phyloP scores from a whole-genome alignment of 2,797 vertebrate species.

The Pseudochirops corinnae region DNA sequence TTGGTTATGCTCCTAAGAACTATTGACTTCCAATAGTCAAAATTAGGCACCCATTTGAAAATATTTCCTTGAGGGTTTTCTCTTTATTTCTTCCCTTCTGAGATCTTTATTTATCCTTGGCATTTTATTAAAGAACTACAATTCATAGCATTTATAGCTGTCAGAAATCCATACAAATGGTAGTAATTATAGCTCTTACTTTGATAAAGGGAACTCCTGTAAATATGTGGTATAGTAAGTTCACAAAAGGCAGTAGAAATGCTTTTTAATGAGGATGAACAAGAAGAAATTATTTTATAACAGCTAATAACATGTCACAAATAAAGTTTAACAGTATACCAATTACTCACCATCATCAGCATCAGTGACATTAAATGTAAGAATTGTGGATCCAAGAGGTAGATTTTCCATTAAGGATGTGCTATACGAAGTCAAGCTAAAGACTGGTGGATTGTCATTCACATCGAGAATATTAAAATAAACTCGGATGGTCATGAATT shows the following conservation, averaged over 20 bases:
- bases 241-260: neutral
- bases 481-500: slow-evolving; percentile 90
- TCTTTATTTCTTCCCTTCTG: slow-evolving; percentile 22
- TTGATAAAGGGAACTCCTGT: neutral
- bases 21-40: neutral
- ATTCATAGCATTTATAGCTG: slow-evolving; percentile 9
- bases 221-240: neutral
- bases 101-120: slow-evolving; percentile 4
- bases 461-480: slow-evolving; percentile 97
- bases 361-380: slow-evolving; percentile 91
- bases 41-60: neutral
- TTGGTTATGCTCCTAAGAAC: neutral
- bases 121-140: neutral
- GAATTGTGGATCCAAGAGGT: slow-evolving; percentile 88
- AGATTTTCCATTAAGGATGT: slow-evolving; percentile 92
- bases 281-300: slow-evolving; percentile 9
- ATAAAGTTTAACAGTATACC: neutral
- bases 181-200: neutral
- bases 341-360: slow-evolving; percentile 91
- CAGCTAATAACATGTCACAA: neutral
- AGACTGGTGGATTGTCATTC: slow-evolving; percentile 94
- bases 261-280: neutral
- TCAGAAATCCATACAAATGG: neutral
- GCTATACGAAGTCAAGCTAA: slow-evolving; percentile 90
- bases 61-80: neutral